Percentiles rank a stretch among this genome's conserved stretches.
Conservation (phyloP, 2,113 vertebrate genomes). For the Romanogobio albipinnatus region DNA sequence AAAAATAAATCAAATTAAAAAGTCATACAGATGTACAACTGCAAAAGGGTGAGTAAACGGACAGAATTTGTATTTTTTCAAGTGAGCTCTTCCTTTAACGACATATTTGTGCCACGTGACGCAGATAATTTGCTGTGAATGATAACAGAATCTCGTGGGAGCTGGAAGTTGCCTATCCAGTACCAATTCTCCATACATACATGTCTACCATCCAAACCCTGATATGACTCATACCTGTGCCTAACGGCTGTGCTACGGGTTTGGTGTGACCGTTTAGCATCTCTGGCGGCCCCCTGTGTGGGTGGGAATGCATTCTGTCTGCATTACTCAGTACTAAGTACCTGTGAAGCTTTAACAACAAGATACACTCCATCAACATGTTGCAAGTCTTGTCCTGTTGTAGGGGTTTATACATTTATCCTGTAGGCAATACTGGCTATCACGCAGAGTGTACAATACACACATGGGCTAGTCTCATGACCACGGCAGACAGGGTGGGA, state of each 20-base stretch:
- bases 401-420: conserved; percentile 36
- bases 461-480: conserved; percentile 38
- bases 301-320: conserved; percentile 53
- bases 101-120: too few relatives aligned
- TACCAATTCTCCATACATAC: not conserved
- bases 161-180: conserved; percentile 12
- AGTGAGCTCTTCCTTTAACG: not conserved
- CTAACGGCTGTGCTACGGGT: conserved; percentile 23
- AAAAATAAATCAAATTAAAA: too few relatives aligned
- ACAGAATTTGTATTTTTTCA: not conserved
- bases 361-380: conserved; percentile 42
- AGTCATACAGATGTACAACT: not conserved
- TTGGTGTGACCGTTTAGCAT: conserved; percentile 49
- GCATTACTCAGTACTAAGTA: conserved; percentile 57
- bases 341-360: conserved; percentile 51
- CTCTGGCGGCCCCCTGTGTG: conserved; percentile 42
- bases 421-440: conserved; percentile 37
- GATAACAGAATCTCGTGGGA: not conserved
- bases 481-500: conserved; percentile 10
- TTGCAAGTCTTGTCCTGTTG: conserved; percentile 58
- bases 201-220: conserved; percentile 33
- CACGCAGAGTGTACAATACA: conserved; percentile 48
- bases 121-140: not conserved
- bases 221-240: conserved; percentile 45
- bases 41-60: not conserved